phyloP scores from a whole-genome alignment of 2,888 invertebrate genomes.

The Nomada fabriciana region DNA sequence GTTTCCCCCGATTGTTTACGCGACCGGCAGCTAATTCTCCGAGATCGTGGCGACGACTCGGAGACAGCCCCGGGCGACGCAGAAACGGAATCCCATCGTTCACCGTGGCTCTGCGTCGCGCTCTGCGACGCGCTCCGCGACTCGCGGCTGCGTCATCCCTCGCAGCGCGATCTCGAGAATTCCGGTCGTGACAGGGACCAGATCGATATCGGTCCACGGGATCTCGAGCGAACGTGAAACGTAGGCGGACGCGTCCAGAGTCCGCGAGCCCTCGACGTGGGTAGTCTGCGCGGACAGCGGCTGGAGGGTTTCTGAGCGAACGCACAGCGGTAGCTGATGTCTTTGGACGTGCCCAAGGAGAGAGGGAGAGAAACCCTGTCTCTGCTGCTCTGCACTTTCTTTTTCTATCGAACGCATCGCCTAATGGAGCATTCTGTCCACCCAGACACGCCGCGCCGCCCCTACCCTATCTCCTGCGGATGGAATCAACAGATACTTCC shows the following conservation, averaged over 20 bases:
- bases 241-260: slow-evolving; percentile 47
- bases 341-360: slow-evolving; percentile 83
- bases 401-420: slow-evolving; percentile 69
- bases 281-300: slow-evolving; percentile 78
- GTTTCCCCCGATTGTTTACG: slow-evolving; percentile 69
- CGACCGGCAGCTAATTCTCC: slow-evolving; percentile 43
- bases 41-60: slow-evolving; percentile 25
- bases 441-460: slow-evolving; percentile 5
- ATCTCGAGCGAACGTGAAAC: slow-evolving; percentile 38
- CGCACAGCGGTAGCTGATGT: slow-evolving; percentile 84
- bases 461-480: slow-evolving; percentile 75
- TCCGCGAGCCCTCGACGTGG: slow-evolving; percentile 66
- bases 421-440: slow-evolving; percentile 65
- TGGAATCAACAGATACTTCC: slow-evolving; percentile 61
- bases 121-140: no score
- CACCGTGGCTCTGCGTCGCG: no score
- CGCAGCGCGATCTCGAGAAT: slow-evolving; percentile 4
- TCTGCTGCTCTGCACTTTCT: slow-evolving; percentile 17
- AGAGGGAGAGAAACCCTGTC: slow-evolving; percentile 55
- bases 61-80: neutral
- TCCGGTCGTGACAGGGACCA: slow-evolving; percentile 21
- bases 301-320: slow-evolving; percentile 80
- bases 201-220: slow-evolving; percentile 41
- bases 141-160: neutral
- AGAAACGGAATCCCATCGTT: neutral